phyloP scores from a whole-genome alignment of 2,888 invertebrate genomes.

The Drosophila formosana region DNA sequence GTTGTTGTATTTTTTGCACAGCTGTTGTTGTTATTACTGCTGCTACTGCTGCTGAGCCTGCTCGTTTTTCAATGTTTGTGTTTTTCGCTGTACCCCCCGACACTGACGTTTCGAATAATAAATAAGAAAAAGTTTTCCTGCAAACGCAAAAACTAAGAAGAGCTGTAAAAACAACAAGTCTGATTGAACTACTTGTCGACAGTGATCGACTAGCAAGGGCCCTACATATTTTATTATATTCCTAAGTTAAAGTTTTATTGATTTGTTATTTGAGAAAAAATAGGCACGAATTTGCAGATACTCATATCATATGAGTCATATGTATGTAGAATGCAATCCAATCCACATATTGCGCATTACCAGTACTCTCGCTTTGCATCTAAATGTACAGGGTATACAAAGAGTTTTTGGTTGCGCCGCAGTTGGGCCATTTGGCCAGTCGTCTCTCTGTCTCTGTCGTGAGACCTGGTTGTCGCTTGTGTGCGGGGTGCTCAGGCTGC shows the following conservation, averaged over 20 bases:
- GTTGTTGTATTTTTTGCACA: slow-evolving; percentile 9
- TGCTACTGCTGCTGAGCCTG: slow-evolving; percentile 33
- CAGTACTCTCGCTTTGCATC: background rate
- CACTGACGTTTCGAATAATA: slow-evolving; percentile 78
- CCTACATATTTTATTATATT: background rate
- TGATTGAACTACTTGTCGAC: background rate
- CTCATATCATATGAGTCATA: no score
- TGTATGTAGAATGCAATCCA: background rate
- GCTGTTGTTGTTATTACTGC: slow-evolving; percentile 11
- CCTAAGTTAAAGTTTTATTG: no score
- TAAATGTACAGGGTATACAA: slow-evolving; percentile 40
- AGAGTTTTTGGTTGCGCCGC: slow-evolving; percentile 73
- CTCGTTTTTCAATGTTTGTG: slow-evolving; percentile 74
- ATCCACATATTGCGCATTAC: background rate
- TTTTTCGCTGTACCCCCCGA: slow-evolving; percentile 56
- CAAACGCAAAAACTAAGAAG: slow-evolving; percentile 57
- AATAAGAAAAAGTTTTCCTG: slow-evolving; percentile 84
- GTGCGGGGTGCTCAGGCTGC: slow-evolving; percentile 11
- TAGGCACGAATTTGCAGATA: background rate
- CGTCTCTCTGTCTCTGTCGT: slow-evolving; percentile 49
- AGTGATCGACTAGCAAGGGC: background rate
- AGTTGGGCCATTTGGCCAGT: slow-evolving; percentile 40
- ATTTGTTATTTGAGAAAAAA: no score
- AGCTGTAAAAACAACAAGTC: slow-evolving; percentile 60
- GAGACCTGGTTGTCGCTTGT: slow-evolving; percentile 31